Conservation (phyloP, 2,797 vertebrate genomes). For the Eidolon dupreanum region DNA sequence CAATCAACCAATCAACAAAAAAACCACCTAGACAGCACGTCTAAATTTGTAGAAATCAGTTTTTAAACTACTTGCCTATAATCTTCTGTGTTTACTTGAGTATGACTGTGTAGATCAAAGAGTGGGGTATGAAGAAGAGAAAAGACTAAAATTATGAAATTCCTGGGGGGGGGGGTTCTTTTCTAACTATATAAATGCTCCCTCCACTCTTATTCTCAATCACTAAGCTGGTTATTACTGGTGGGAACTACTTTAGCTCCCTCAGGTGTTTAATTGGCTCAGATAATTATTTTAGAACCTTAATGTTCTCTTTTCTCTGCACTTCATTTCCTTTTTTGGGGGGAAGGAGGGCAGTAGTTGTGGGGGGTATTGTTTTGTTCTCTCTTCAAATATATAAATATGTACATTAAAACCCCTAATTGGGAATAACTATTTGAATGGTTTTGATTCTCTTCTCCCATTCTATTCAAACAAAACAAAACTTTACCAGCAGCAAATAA, state of each 20-base stretch:
- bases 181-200: background rate
- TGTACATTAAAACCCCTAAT: background rate
- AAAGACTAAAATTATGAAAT: constrained; percentile 8
- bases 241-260: background rate
- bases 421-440: background rate
- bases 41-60: background rate
- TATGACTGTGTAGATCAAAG: background rate
- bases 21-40: background rate
- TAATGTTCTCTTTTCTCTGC: background rate
- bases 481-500: background rate
- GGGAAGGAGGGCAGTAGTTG: too few species aligned
- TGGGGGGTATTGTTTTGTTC: background rate
- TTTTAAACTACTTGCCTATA: background rate
- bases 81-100: background rate
- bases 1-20: background rate
- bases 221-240: background rate
- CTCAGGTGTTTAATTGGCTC: background rate
- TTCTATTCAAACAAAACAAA: constrained; percentile 52
- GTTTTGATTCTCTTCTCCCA: background rate
- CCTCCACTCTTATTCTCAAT: background rate
- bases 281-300: background rate
- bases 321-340: constrained; percentile 8
- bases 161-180: background rate
- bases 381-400: constrained; percentile 34
- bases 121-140: background rate